Evolutionary conservation across 2,113 vertebrate genomes (phyloP), one percentile per base, ranked within the genome.

Genomic region (Erythrocebus patas): DNA sequence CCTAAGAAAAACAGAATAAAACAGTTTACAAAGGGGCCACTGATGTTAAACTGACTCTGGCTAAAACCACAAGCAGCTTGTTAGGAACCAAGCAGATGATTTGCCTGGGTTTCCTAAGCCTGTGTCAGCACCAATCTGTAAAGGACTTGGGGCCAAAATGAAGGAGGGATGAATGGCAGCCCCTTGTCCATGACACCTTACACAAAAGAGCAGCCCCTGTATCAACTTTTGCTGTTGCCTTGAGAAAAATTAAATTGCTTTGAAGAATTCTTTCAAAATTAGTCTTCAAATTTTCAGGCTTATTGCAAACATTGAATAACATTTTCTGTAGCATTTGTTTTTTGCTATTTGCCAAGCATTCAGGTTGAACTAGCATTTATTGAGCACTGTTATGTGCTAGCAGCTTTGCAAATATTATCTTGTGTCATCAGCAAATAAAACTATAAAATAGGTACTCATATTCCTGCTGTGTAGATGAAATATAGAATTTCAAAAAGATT

Each of bases 1-100:
- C 79, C 85, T 95, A 93, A 97, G 96, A 97, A 94, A 97, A 95
- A 95, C 6, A 61, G 95, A 98, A 97, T 83, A 98, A 97, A 98
- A 98, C 59, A 25, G 76, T 93, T 68, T 96, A 96, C 96, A 96
- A 95, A 98, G 40, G 94, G 90, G 57, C 50, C 30, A 96, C 88
- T 98, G 91, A 93, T 3, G 9, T 97, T 96, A 93, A 98, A 87
- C 82, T 76, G 80, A 50, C 76, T 98, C 82, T 93, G 97, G 92
- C 80, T 97, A 55, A 98, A 98, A 50, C 87, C 75, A 30, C 88
- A 59, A 93, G 78, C 16, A 22, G 38, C 94, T 96, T 90, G 27
- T 97, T 96, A 94, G 94, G 81, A 72, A 23, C 76, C 8, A 38
- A 93, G 91, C 89, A 96, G 55, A 57, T 84, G 89, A 27, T 52